Percentiles rank a stretch among this genome's conserved stretches.
These are phyloP conservation scores for Pluvialis apricaria DNA, from an alignment of 2,113 vertebrate species.

Conservation along the genomic window DNA sequence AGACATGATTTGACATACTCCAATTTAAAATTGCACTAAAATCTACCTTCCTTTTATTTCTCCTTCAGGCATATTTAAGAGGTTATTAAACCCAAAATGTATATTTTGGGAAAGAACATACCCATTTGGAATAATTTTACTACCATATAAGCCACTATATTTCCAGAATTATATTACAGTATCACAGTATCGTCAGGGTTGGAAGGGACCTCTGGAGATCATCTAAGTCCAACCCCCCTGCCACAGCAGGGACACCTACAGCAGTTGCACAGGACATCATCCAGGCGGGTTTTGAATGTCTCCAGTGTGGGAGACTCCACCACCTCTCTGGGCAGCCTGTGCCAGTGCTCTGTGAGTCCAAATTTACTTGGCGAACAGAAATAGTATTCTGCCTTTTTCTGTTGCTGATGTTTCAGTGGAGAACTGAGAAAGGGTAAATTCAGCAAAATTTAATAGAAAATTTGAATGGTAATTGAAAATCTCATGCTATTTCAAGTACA, in stretches of 20 bases:
- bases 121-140: not conserved
- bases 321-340: too few relatives aligned
- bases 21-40: not conserved
- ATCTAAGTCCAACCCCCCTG: too few relatives aligned
- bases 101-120: not conserved
- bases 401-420: not conserved
- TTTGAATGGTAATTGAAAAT: not conserved
- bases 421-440: not conserved
- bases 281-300: too few relatives aligned
- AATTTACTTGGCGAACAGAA: not conserved
- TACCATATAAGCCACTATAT: not conserved
- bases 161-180: not conserved
- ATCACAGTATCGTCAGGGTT: too few relatives aligned
- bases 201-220: too few relatives aligned
- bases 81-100: not conserved
- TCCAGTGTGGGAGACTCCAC: too few relatives aligned
- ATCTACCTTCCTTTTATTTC: not conserved
- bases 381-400: not conserved
- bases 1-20: not conserved
- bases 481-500: not conserved
- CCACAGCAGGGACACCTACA: too few relatives aligned
- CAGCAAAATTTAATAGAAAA: not conserved
- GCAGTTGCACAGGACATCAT: too few relatives aligned
- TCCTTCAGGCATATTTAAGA: not conserved
- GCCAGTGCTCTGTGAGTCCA: too few relatives aligned